phyloP scores from a whole-genome alignment of 2,113 vertebrate species.

The Phainopepla nitens region DNA sequence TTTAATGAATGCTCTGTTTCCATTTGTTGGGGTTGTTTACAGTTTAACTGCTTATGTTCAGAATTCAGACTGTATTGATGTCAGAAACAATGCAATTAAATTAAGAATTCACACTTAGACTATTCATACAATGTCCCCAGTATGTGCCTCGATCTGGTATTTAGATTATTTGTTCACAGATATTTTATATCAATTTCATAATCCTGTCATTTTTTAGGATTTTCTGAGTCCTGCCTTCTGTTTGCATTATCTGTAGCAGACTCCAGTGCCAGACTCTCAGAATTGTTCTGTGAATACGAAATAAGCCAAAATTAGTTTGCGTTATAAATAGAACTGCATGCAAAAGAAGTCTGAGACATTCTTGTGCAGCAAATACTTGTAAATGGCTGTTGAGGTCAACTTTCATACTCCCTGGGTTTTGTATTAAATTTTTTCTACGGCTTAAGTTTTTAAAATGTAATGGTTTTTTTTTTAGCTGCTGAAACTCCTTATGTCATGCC shows the following conservation, averaged over 20 bases:
- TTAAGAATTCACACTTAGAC: not conserved
- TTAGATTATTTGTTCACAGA: not conserved
- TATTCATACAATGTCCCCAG: not conserved
- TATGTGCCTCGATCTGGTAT: not conserved
- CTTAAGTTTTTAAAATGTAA: not conserved
- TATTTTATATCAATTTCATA: not conserved
- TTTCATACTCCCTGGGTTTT: not conserved
- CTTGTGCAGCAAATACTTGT: not conserved
- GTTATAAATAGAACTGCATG: constrained; percentile 13
- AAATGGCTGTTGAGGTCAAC: not conserved
- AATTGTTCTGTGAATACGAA: not conserved
- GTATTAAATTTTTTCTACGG: not conserved
- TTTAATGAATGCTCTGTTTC: not conserved
- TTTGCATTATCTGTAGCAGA: not conserved
- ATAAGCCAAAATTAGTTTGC: not conserved
- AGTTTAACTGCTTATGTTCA: not conserved
- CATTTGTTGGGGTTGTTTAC: not conserved
- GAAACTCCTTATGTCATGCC: constrained; percentile 54
- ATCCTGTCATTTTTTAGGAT: not conserved
- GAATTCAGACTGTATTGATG: not conserved
- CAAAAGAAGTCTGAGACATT: not conserved
- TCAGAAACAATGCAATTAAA: not conserved
- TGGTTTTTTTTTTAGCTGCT: constrained; percentile 65
- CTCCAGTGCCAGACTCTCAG: not conserved
- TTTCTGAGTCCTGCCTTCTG: not conserved